Base-by-base conservation (phyloP, 2,113 vertebrate genomes). In the Malurus melanocephalus region DNA sequence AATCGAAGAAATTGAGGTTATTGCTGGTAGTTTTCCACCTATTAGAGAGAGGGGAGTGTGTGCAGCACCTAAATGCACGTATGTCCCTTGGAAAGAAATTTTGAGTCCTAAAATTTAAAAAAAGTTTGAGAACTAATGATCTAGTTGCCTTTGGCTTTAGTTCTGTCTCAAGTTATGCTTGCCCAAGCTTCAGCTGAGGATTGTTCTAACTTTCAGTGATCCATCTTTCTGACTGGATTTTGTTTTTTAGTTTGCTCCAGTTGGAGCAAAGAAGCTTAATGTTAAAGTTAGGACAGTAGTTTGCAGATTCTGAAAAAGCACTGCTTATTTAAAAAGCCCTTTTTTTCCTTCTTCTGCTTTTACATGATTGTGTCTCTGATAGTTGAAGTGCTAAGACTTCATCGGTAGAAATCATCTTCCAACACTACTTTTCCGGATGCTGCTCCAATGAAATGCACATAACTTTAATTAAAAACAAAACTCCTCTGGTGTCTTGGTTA, bases 61-160 rank as follows among this genome's bases (percentile, higher is more conserved):
- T 27, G 65, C 14, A 35, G 66, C 2, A 28, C 62, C 18, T n/a
- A 32, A 0, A 1, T 13, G 51, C 33, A 6, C 8, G 0, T 2
- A 32, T 51, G 23, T 65, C 9, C 16, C n/a, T 16, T 35, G 22
- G 33, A 55, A 61, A 68, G 53, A 53, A 8, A 9, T 30, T 4
- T 6, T 10, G n/a, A 49, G 5, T 49, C 14, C 9, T 61, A 32
- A 52, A 84, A 62, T 32, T 10, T 13, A 12, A 38, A 78, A 53
- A 45, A 42, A 23, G 12, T 5, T 49, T 38, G 68, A 42, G 33
- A 77, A 26, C 7, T 40, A 49, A 13, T 5, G 12, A 9, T 67
- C 33, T 67, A 4, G 11, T 19, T 62, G n/a, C 45, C 88, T 94
- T 62, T 74, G 24, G 33, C 32, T 80, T 64, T 38, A 23, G 13